phyloP scores from a whole-genome alignment of 1,140 invertebrate genomes.

The Psix sp. region DNA sequence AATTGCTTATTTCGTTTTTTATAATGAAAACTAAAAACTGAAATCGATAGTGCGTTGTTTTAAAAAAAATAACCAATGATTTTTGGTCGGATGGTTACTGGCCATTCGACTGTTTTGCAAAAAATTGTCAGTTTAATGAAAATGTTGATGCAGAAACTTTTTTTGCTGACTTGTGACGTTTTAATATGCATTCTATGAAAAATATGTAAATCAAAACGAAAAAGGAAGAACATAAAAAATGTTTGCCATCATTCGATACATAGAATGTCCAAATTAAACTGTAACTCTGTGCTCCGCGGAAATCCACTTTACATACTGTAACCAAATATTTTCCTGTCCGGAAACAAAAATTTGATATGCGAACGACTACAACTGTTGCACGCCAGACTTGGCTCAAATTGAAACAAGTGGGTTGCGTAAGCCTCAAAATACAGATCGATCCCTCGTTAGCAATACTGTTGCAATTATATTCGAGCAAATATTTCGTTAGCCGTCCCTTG shows the following conservation, averaged over 20 bases:
- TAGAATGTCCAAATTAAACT: neutral
- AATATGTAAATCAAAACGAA: too few relatives aligned
- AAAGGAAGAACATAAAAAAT: neutral
- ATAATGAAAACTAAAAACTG: too few relatives aligned
- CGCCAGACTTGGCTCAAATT: slow-evolving; percentile 26
- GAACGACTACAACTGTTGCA: slow-evolving; percentile 47
- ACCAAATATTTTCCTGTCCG: slow-evolving; percentile 22
- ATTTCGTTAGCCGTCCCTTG: slow-evolving; percentile 73
- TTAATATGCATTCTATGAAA: too few relatives aligned
- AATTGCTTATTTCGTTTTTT: too few relatives aligned
- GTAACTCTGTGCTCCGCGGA: neutral
- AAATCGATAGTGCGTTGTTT: too few relatives aligned
- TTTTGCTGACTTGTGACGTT: too few relatives aligned
- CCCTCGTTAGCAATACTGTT: slow-evolving; percentile 72
- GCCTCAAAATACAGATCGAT: slow-evolving; percentile 65
- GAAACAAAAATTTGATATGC: slow-evolving; percentile 46
- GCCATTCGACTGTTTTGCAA: too few relatives aligned
- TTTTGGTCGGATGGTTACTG: too few relatives aligned
- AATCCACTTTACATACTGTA: slow-evolving; percentile 27
- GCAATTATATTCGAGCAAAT: slow-evolving; percentile 76
- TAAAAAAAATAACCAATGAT: too few relatives aligned
- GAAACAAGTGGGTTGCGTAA: slow-evolving; percentile 38
- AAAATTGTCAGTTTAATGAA: too few relatives aligned
- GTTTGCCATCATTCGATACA: neutral
- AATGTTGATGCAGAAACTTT: too few relatives aligned